phyloP scores from a whole-genome alignment of 2,113 vertebrate genomes.

The Chionomys nivalis region DNA sequence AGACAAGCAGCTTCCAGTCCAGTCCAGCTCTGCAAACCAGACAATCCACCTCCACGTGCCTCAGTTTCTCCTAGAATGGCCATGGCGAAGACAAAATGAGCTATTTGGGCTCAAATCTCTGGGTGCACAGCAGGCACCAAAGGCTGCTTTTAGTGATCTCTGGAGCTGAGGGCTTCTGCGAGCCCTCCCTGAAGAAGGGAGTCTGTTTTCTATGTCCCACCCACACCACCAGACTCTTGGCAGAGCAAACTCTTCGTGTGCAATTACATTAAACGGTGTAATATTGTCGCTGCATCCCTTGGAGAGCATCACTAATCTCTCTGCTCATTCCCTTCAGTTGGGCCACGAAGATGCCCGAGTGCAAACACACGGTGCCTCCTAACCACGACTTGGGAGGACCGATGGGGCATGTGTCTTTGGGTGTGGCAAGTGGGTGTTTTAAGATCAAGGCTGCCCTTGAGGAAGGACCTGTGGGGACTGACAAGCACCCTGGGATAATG shows the following conservation, averaged over 20 bases:
- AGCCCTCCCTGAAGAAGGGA: neutral
- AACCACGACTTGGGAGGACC: fast-evolving
- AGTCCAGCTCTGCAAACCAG: neutral
- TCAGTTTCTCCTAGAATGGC: neutral
- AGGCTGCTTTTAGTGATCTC: neutral
- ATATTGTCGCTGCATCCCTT: slow-evolving; percentile 39
- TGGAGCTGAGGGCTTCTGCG: neutral
- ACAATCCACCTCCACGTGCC: fast-evolving
- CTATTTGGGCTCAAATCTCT: neutral
- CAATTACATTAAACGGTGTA: slow-evolving; percentile 1
- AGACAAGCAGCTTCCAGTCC: neutral
- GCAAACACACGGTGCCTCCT: slow-evolving; percentile 34
- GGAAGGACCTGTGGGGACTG: neutral
- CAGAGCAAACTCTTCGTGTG: slow-evolving; percentile 9
- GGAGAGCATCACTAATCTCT: neutral
- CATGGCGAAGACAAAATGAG: neutral
- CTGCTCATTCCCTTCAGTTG: neutral
- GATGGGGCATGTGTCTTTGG: neutral
- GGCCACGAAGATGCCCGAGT: neutral
- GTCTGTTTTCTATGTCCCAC: neutral
- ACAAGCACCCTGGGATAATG: neutral
- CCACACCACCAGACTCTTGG: neutral
- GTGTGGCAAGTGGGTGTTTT: neutral
- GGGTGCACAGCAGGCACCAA: neutral
- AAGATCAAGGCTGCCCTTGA: neutral